phyloP scores from a whole-genome alignment of 2,888 invertebrate species.

The Drosophila prostipennis region DNA sequence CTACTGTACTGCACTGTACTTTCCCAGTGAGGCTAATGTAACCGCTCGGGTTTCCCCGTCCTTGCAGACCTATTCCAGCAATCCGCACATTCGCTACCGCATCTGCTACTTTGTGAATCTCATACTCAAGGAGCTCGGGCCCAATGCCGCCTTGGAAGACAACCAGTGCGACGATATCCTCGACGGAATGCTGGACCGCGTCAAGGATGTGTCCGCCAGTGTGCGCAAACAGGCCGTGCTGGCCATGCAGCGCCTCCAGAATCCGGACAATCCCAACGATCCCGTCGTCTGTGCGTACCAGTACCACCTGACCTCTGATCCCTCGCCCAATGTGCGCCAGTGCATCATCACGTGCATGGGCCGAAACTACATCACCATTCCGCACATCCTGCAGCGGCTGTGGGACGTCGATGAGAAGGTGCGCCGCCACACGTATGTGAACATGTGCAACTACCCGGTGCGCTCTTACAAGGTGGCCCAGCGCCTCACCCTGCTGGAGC shows the following conservation, averaged over 20 bases:
- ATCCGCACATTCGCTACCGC: constrained; percentile 87
- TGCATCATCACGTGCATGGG: constrained; percentile 91
- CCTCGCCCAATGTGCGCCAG: constrained; percentile 89
- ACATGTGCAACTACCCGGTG: constrained; percentile 84
- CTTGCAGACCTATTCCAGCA: constrained; percentile 84
- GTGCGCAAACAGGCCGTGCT: constrained; percentile 92
- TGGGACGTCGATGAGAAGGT: constrained; percentile 92
- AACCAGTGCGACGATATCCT: constrained; percentile 90
- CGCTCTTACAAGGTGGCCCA: constrained; percentile 87
- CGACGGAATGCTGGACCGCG: constrained; percentile 88
- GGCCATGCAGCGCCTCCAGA: constrained; percentile 92
- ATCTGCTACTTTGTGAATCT: constrained; percentile 92
- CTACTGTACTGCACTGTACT: constrained; percentile 52
- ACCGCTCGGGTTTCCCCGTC: background rate
- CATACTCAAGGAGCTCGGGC: constrained; percentile 89
- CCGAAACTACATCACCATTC: constrained; percentile 89
- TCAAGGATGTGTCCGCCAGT: constrained; percentile 90
- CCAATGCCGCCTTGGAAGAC: constrained; percentile 91
- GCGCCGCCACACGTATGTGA: constrained; percentile 85
- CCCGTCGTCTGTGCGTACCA: constrained; percentile 90
- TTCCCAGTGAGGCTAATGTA: background rate
- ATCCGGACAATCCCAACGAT: constrained; percentile 90
- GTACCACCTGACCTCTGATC: constrained; percentile 90
- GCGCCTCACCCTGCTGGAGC: constrained; percentile 86
- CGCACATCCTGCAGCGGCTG: constrained; percentile 89